Percentiles rank a stretch among this genome's conserved stretches.
phyloP scores from a whole-genome alignment of 1,140 invertebrate species.

The Rhyzopertha dominica region DNA sequence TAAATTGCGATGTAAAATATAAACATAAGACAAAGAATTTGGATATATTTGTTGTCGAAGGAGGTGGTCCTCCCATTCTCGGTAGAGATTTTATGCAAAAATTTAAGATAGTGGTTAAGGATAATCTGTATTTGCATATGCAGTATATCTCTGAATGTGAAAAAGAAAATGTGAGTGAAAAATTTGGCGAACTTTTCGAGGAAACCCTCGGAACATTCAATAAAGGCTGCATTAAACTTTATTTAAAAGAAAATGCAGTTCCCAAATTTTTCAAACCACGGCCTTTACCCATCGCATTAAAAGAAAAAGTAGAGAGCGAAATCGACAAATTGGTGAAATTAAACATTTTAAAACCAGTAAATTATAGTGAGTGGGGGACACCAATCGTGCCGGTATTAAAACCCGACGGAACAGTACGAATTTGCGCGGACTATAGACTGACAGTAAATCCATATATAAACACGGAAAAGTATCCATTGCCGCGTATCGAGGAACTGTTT shows the following conservation, averaged over 20 bases:
- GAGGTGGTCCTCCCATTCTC: too few relatives aligned
- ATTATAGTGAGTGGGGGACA: constrained; percentile 43
- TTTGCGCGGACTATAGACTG: constrained; percentile 31
- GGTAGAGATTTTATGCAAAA: too few relatives aligned
- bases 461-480: constrained; percentile 29
- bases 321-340: constrained; percentile 40
- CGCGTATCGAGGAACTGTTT: constrained; percentile 38
- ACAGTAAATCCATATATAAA: constrained; percentile 30
- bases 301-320: constrained; percentile 42
- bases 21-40: too few relatives aligned
- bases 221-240: too few relatives aligned
- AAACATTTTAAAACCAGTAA: constrained; percentile 29
- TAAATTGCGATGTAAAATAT: too few relatives aligned
- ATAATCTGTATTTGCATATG: too few relatives aligned
- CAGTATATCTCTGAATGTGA: too few relatives aligned
- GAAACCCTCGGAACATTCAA: too few relatives aligned
- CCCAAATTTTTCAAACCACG: constrained; percentile 37
- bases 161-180: too few relatives aligned
- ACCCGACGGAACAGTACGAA: constrained; percentile 35
- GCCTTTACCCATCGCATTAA: constrained; percentile 39
- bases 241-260: constrained; percentile 21
- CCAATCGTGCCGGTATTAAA: constrained; percentile 49
- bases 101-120: too few relatives aligned
- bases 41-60: too few relatives aligned
- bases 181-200: too few relatives aligned